phyloP scores from a whole-genome alignment of 2,113 vertebrate genomes.

The Pelecanus crispus region DNA sequence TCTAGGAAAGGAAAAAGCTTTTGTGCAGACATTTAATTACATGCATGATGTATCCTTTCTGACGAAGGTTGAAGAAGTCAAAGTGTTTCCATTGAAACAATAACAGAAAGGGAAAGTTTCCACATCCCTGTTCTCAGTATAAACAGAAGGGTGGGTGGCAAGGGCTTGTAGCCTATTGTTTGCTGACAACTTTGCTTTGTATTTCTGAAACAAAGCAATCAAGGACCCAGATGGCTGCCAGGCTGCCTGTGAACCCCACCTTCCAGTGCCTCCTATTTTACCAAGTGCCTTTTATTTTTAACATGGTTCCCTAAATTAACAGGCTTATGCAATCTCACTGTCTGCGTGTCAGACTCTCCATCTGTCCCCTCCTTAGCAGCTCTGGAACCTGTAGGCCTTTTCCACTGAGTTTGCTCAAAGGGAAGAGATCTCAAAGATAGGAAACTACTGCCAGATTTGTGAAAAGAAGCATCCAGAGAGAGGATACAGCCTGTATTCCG shows the following conservation, averaged over 20 bases:
- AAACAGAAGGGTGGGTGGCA: neutral
- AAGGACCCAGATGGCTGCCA: neutral
- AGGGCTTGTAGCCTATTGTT: neutral
- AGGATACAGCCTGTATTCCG: neutral
- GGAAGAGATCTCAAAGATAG: neutral
- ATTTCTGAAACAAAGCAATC: neutral
- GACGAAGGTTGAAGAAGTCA: neutral
- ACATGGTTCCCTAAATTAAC: neutral
- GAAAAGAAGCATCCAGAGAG: neutral
- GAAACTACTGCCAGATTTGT: neutral
- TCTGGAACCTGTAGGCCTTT: neutral
- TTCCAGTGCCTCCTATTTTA: neutral
- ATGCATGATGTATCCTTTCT: neutral
- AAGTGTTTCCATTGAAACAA: neutral
- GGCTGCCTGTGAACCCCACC: neutral
- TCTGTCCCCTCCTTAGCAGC: neutral
- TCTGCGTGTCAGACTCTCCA: neutral
- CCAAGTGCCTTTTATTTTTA: neutral
- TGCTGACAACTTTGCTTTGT: neutral
- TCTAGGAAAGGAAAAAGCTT: neutral
- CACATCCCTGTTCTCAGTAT: neutral
- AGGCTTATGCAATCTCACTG: neutral
- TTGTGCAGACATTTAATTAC: neutral
- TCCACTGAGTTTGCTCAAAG: neutral
- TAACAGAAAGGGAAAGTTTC: conserved; percentile 28